Percentiles rank a stretch among this genome's conserved stretches.
Conservation (phyloP, 2,113 vertebrate species). For the Acanthochromis polyacanthus region DNA sequence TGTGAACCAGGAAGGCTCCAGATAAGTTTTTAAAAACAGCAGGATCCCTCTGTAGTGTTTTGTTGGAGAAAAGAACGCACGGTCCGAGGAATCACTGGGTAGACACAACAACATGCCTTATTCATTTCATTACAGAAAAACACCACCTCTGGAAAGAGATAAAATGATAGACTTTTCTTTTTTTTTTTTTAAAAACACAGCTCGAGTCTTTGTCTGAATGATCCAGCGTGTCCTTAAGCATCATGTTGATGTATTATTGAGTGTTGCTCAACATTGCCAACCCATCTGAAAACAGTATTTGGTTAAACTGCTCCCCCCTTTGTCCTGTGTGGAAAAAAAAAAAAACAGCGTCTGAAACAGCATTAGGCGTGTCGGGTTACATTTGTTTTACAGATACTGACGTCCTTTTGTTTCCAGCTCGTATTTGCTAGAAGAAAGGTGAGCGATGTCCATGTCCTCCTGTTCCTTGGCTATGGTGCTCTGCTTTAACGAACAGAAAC, state of each 20-base stretch:
- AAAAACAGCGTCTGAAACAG: conserved; percentile 62
- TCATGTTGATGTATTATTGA: conserved; percentile 54
- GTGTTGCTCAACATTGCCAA: conserved; percentile 74
- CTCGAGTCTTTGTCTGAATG: conserved; percentile 56
- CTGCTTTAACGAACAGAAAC: conserved; percentile 57
- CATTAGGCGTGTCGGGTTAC: conserved; percentile 49
- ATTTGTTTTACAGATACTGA: conserved; percentile 50
- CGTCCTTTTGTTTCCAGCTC: conserved; percentile 54
- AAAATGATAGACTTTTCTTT: conserved; percentile 47
- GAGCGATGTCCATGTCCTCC: conserved; percentile 31
- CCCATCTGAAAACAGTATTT: conserved; percentile 80
- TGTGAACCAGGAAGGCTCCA: conserved; percentile 42
- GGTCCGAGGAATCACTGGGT: conserved; percentile 61
- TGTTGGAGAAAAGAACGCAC: conserved; percentile 53
- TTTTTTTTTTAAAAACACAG: conserved; percentile 52
- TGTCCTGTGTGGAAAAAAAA: conserved; percentile 33
- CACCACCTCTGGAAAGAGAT: conserved; percentile 62
- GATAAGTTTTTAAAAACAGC: conserved; percentile 55
- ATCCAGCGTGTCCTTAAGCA: conserved; percentile 57
- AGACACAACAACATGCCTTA: conserved; percentile 72
- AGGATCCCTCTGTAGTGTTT: conserved; percentile 79
- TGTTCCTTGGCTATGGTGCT: conserved; percentile 39
- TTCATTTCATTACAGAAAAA: conserved; percentile 68
- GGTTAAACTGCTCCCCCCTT: conserved; percentile 72
- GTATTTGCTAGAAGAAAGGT: conserved; percentile 29